These are phyloP conservation scores for Sula dactylatra DNA, from an alignment of 2,113 vertebrate genomes.

Conservation along the genomic window DNA sequence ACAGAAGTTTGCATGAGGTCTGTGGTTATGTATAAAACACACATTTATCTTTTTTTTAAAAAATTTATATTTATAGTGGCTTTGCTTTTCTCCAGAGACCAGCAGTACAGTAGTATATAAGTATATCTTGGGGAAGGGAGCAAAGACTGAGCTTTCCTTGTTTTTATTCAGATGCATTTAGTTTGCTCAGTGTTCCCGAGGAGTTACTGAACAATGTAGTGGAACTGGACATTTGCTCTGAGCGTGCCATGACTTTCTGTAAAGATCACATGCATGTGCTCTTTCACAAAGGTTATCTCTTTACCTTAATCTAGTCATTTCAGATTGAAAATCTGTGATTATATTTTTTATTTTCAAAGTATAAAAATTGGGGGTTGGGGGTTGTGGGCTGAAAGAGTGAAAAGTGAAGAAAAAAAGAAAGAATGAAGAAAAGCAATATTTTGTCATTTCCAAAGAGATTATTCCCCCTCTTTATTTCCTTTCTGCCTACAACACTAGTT, in stretches of 20 bases:
- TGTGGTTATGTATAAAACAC: background rate
- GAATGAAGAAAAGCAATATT: background rate
- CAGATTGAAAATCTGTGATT: background rate
- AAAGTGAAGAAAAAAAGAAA: background rate
- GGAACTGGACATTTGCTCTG: background rate
- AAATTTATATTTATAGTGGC: background rate
- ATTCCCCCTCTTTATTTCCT: background rate
- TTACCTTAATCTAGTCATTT: background rate
- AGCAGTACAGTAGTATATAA: background rate
- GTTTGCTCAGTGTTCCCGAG: background rate
- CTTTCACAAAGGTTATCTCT: background rate
- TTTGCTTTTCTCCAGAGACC: background rate
- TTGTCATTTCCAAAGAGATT: background rate
- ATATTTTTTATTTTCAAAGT: background rate
- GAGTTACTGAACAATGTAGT: fast-evolving
- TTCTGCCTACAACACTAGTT: background rate
- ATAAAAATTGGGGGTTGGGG: background rate
- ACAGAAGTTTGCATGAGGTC: background rate
- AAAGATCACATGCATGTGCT: background rate
- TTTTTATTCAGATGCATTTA: background rate
- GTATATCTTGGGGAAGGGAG: background rate
- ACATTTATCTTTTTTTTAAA: background rate
- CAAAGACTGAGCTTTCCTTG: background rate
- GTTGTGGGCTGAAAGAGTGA: background rate
- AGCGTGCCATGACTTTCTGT: fast-evolving